phyloP scores from a whole-genome alignment of 2,113 vertebrate species.

The Strigops habroptila region DNA sequence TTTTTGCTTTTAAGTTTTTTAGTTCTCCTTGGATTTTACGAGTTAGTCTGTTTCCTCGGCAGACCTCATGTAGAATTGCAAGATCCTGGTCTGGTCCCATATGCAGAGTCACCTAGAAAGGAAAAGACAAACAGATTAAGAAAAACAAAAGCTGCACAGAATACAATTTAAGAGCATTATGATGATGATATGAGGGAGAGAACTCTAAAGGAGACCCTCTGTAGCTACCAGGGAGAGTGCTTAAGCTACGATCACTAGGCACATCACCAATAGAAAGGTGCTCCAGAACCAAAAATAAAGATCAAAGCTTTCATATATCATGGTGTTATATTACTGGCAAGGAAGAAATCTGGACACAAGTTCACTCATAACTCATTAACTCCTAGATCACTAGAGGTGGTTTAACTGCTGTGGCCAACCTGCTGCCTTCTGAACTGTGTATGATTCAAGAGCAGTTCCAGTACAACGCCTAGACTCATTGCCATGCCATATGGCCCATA shows the following conservation, averaged over 20 bases:
- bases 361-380: neutral
- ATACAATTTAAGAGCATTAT: neutral
- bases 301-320: neutral
- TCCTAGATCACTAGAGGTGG: neutral
- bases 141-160: neutral
- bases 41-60: conserved; percentile 82
- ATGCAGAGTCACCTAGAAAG: conserved; percentile 79
- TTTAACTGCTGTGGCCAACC: neutral
- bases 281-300: neutral
- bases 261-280: neutral
- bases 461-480: neutral
- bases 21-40: conserved; percentile 88
- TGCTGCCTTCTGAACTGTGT: neutral
- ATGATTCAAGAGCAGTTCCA: neutral
- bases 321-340: neutral
- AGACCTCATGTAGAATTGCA: conserved; percentile 86
- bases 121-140: neutral
- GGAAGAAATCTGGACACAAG: neutral
- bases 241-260: neutral
- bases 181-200: neutral
- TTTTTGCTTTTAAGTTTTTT: conserved; percentile 87
- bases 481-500: neutral
- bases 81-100: conserved; percentile 87
- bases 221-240: neutral
- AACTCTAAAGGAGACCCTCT: neutral